Evolutionary conservation across 2,888 invertebrate species (phyloP), one percentile per base, ranked within the genome.

Genomic region (Rotaria sp.): DNA sequence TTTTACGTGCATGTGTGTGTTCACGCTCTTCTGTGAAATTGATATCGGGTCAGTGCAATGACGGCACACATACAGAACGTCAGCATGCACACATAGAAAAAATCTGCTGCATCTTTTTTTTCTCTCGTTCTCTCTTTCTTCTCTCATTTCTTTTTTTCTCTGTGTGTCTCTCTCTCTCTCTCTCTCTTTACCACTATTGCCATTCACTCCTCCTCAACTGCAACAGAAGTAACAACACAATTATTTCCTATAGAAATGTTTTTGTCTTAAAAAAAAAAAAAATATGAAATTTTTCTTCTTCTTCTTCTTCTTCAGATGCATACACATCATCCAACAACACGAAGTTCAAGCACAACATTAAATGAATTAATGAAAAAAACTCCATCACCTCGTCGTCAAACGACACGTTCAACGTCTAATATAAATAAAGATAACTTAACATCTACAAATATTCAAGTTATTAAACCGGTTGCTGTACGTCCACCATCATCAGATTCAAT

Each of bases 11-110:
- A 57, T 57, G n/a, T 52, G 50, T 52, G 50, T 57, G 57, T 74
- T 74, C 74, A 38, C 74, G 74, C 74, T 74, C 74, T 74, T 74
- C 74, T 74, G 74, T 74, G 74, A 74, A 74, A 74, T 74, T 74
- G 74, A 74, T 74, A 38, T 74, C 74, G 38, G 74, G 74, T 74
- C 74, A 74, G 74, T 74, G 74, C 38, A 74, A 74, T 74, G 38
- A 35, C 35, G 74, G 35, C 38, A 38, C 21, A 38, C 38, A 38
- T 38, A 74, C 38, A 74, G 35, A 38, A 38, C 38, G 74, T 74
- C 38, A 74, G 35, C 35, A 74, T 74, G 74, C 18, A 38, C 24
- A 74, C 35, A 74, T 30, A 74, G 38, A 38, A 74, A n/a, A 74
- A 74, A 74, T 38, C 74, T 74, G 74, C 38, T 18, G 74, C 74